Evolutionary conservation across 2,888 invertebrate genomes (phyloP).

Genomic region (Malthinus flaveolus): DNA sequence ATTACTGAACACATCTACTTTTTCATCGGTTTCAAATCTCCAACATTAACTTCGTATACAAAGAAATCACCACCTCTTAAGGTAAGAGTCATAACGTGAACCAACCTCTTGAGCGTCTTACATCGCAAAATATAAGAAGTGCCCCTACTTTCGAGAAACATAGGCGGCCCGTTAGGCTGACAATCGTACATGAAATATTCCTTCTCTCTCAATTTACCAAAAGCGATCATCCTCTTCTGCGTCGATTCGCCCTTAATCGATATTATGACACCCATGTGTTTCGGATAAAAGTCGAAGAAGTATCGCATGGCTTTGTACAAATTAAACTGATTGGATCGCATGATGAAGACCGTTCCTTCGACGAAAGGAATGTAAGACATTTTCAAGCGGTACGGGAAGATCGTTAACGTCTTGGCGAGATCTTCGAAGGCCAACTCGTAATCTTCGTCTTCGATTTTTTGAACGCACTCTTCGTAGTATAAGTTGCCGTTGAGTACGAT

Average conservation of each 20-base stretch:
- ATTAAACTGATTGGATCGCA: conserved; percentile 61
- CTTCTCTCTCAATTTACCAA: conserved; percentile 49
- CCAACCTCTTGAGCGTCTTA: conserved; percentile 58
- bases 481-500: conserved; percentile 63
- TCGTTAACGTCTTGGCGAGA: conserved; percentile 58
- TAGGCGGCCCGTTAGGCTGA: conserved; percentile 63
- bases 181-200: conserved; percentile 73
- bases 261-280: conserved; percentile 60
- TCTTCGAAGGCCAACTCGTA: conserved; percentile 63
- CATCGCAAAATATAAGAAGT: conserved; percentile 65
- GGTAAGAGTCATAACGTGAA: conserved; percentile 66
- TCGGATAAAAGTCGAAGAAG: conserved; percentile 59
- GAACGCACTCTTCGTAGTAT: conserved; percentile 60
- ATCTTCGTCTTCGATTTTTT: conserved; percentile 56
- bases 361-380: conserved; percentile 61
- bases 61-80: conserved; percentile 55
- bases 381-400: conserved; percentile 63
- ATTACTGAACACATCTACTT: background rate
- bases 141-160: conserved; percentile 60
- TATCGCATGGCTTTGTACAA: conserved; percentile 64
- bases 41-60: conserved; percentile 48
- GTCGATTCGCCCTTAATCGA: conserved; percentile 56
- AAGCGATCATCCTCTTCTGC: conserved; percentile 44
- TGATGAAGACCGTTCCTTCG: conserved; percentile 66
- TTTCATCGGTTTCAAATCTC: conserved; percentile 37